A percentile compares a stretch with the other conserved stretches of the same genome.
Evolutionary conservation across 2,888 invertebrate species (phyloP).

Genomic region (Watsonalla cultraria): DNA sequence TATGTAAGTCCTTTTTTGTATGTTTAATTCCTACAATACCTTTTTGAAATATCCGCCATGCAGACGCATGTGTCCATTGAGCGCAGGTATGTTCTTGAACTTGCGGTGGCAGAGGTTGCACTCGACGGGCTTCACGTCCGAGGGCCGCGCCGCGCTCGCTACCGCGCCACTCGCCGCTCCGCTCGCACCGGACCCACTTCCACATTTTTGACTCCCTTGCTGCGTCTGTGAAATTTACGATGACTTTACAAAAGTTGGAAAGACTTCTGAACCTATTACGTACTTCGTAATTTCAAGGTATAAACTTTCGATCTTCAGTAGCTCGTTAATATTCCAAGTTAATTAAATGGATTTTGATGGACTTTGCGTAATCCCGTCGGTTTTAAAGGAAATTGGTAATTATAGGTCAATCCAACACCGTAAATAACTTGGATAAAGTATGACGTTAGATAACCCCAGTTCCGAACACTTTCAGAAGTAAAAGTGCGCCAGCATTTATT

Average conservation of each 20-base stretch:
- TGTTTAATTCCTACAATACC: constrained; percentile 57
- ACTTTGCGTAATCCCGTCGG: constrained; percentile 50
- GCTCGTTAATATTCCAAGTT: constrained; percentile 70
- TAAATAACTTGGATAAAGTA: constrained; percentile 26
- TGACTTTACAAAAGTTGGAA: constrained; percentile 65
- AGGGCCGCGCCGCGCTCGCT: constrained; percentile 51
- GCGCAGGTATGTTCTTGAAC: constrained; percentile 98
- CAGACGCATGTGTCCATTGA: constrained; percentile 98
- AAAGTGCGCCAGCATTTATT: constrained; percentile 15
- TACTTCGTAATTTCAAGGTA: constrained; percentile 68
- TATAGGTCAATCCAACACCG: constrained; percentile 43
- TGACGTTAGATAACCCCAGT: neutral
- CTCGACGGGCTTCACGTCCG: constrained; percentile 91
- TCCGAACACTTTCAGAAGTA: neutral
- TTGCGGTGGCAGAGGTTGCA: constrained; percentile 97
- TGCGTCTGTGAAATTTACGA: constrained; percentile 64
- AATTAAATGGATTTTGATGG: constrained; percentile 74
- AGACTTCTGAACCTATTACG: constrained; percentile 66
- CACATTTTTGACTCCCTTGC: constrained; percentile 59
- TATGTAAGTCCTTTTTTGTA: neutral
- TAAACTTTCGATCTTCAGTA: constrained; percentile 63
- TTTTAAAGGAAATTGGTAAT: constrained; percentile 56
- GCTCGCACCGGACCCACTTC: constrained; percentile 40
- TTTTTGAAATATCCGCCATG: constrained; percentile 99
- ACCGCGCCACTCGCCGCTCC: constrained; percentile 37